Base-by-base conservation (phyloP, 2,797 vertebrate genomes). In the Arrhamphus sclerolepis region DNA sequence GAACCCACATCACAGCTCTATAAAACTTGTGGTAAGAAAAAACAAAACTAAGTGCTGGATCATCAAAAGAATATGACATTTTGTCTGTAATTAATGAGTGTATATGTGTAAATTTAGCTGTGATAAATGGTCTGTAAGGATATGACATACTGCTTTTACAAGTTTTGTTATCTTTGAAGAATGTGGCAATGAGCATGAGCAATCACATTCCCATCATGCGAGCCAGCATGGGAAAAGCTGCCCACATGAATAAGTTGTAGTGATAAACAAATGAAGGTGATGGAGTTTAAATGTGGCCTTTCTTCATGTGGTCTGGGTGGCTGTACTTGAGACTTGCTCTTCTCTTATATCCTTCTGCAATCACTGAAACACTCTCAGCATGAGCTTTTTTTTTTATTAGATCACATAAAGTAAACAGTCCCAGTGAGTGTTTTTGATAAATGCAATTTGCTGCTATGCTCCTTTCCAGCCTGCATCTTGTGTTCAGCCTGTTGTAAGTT, bases 401-500 rank as follows among this genome's bases (percentile, higher is more conserved):
- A 90, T 89, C 89, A 81, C 74, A 81, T 86, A 89, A 89, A 90
- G 87, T 91, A 91, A 92, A 91, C 87, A 86, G 79, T 77, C 79
- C 71, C 76, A 72, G 69, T 87, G 89, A 90, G 87, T 92, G 90
- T 89, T 92, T 91, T 88, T 90, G 82, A 92, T 92, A 83, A 92
- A 91, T 77, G 84, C 87, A 92, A 92, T 93, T 93, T 92, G 90
- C 91, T 87, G 89, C 91, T 88, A 71, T 22, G 81, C 85, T 90
- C 86, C 83, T 88, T 90, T 90, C 89, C 88, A 90, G 84, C 78
- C 89, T 88, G 83, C 84, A 87, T 92, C 85, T 90, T 90, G 89
- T 91, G 87, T 89, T 88, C 78, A 63, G 90, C 84, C 90, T 91
- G 87, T 89, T 90, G 89, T 92, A 90, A 91, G 91, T 92, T 92